phyloP scores from a whole-genome alignment of 2,888 invertebrate species.

The Operophtera brumata region DNA sequence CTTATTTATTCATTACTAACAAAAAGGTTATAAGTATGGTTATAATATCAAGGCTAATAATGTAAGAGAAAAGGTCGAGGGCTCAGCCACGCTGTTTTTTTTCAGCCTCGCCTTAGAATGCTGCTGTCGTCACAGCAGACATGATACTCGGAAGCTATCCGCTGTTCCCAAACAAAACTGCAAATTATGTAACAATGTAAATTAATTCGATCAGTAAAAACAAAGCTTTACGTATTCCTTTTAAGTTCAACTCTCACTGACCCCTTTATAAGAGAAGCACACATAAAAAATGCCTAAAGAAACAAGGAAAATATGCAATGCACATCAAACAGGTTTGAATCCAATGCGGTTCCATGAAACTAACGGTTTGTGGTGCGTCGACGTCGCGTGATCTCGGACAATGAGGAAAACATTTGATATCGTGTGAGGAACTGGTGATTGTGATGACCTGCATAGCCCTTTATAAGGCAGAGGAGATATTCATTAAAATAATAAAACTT shows the following conservation, averaged over 20 bases:
- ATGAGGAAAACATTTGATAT: constrained; percentile 5
- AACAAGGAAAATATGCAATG: constrained; percentile 5
- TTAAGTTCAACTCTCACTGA: constrained; percentile 14
- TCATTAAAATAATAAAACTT: too few relatives aligned
- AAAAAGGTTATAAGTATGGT: too few relatives aligned
- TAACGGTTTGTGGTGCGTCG: constrained; percentile 16
- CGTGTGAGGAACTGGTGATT: background rate
- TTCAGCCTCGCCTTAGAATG: too few relatives aligned
- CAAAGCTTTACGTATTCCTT: constrained; percentile 4
- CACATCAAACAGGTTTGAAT: constrained; percentile 1
- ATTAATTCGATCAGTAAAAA: background rate
- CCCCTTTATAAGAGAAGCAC: background rate
- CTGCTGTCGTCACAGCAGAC: too few relatives aligned
- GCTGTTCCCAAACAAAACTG: too few relatives aligned
- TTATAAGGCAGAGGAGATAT: too few relatives aligned
- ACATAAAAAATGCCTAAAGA: background rate
- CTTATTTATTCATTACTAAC: too few relatives aligned
- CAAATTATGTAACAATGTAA: too few relatives aligned
- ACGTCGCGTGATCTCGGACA: constrained; percentile 5
- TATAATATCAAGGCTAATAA: too few relatives aligned
- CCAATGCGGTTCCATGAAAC: constrained; percentile 13
- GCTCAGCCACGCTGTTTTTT: too few relatives aligned
- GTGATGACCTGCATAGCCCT: background rate
- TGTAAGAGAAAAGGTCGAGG: too few relatives aligned
- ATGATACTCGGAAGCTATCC: too few relatives aligned